Conservation (phyloP, 2,888 invertebrate species). For the Leptinotarsa juncta region DNA sequence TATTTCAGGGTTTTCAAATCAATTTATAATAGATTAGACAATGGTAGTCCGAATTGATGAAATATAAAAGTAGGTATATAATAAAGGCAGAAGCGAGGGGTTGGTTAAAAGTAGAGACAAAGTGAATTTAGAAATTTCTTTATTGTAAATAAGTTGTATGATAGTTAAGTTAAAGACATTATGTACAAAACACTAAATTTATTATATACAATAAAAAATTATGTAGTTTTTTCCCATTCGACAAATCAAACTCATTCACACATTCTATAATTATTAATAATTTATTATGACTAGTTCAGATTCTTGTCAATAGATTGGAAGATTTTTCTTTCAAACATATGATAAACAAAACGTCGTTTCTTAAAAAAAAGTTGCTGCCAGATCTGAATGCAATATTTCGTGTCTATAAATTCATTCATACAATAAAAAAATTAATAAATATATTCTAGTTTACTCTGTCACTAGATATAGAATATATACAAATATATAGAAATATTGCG, state of each 20-base stretch:
- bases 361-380: slow-evolving; percentile 42
- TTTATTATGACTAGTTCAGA: slow-evolving; percentile 65
- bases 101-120: neutral
- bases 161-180: slow-evolving; percentile 64
- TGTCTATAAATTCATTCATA: slow-evolving; percentile 46
- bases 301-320: slow-evolving; percentile 50
- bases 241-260: slow-evolving; percentile 54
- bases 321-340: slow-evolving; percentile 2
- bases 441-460: slow-evolving; percentile 40
- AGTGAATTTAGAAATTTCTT: slow-evolving; percentile 56
- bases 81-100: too few relatives aligned
- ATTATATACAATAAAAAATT: slow-evolving; percentile 65
- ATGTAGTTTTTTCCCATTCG: slow-evolving; percentile 58
- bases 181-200: slow-evolving; percentile 65
- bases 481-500: slow-evolving; percentile 62
- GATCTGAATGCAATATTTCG: slow-evolving; percentile 58
- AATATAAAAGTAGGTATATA: neutral
- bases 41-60: too few relatives aligned
- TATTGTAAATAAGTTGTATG: slow-evolving; percentile 63
- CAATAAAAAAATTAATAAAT: slow-evolving; percentile 55
- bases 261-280: slow-evolving; percentile 55
- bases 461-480: slow-evolving; percentile 54
- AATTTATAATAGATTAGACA: too few relatives aligned
- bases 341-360: slow-evolving; percentile 1
- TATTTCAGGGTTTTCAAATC: too few relatives aligned